phyloP scores from a whole-genome alignment of 2,797 vertebrate genomes.

The Girardinus metallicus region DNA sequence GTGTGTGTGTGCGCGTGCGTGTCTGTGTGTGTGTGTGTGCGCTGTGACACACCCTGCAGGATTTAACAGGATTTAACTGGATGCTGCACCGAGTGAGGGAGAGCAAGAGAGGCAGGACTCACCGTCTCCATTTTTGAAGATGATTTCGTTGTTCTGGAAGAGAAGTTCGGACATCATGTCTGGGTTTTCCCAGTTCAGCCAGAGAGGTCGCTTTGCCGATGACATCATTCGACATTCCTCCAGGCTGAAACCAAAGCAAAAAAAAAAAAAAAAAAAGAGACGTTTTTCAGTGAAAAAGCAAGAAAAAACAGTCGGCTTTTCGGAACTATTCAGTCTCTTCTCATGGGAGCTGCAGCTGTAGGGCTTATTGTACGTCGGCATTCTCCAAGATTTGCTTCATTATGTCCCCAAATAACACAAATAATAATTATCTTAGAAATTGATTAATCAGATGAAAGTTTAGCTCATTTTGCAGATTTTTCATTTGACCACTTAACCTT shows the following conservation, averaged over 20 bases:
- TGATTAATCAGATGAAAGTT: no score
- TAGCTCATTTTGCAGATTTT: no score
- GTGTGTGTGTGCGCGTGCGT: conserved; percentile 25
- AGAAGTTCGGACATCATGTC: conserved; percentile 99
- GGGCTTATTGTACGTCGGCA: not conserved
- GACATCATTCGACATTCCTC: conserved; percentile 99
- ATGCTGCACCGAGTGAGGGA: conserved; percentile 21
- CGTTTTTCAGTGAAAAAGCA: not conserved
- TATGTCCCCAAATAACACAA: not conserved
- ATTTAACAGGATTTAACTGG: conserved; percentile 18
- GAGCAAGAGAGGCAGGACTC: conserved; percentile 56
- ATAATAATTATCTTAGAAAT: no score
- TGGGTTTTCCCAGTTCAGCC: conserved; percentile 99
- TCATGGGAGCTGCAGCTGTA: not conserved
- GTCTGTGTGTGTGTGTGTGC: conserved; percentile 41
- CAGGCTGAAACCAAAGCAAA: conserved; percentile 78
- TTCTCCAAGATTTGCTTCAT: no score
- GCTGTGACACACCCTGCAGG: conserved; percentile 24
- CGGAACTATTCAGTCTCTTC: not conserved
- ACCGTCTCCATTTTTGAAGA: conserved; percentile 99
- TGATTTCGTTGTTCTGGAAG: conserved; percentile 99
- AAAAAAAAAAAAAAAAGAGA: not conserved
- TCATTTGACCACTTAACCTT: no score
- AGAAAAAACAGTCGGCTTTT: not conserved
- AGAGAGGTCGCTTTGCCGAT: conserved; percentile 96